Conservation (phyloP, 2,113 vertebrate genomes). For the Cricetomys ansorgei region DNA sequence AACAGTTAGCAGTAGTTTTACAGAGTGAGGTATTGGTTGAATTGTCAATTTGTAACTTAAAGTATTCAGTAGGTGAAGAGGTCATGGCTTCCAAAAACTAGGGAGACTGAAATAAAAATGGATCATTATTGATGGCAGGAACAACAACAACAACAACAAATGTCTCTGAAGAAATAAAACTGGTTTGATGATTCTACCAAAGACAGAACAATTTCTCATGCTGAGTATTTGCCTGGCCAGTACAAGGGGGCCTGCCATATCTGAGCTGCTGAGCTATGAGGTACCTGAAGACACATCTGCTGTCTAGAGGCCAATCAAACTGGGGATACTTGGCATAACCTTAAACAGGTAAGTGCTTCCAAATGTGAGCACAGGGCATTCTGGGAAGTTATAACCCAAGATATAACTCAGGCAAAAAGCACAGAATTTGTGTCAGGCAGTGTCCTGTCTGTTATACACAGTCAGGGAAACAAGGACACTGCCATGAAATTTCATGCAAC, state of each 20-base stretch:
- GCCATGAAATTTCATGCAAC: not conserved
- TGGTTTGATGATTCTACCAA: not conserved
- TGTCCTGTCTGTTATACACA: not conserved
- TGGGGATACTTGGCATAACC: not conserved
- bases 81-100: not conserved
- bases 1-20: conserved; percentile 23
- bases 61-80: not conserved
- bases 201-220: not conserved
- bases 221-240: not conserved
- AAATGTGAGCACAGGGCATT: not conserved
- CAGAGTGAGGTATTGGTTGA: not conserved
- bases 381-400: not conserved
- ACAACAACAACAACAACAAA: not conserved
- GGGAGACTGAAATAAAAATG: conserved; percentile 14
- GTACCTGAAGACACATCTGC: not conserved
- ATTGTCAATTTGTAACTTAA: conserved; percentile 37
- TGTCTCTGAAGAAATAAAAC: not conserved
- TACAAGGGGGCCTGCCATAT: not conserved
- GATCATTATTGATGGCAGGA: conserved; percentile 11
- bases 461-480: not conserved
- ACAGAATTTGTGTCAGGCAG: not conserved
- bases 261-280: not conserved
- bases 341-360: not conserved
- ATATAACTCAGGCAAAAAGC: not conserved
- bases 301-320: not conserved